Evolutionary conservation across 2,113 vertebrate species (phyloP), one percentile per base, ranked within the genome.

Genomic region (Chaetodon auriga): DNA sequence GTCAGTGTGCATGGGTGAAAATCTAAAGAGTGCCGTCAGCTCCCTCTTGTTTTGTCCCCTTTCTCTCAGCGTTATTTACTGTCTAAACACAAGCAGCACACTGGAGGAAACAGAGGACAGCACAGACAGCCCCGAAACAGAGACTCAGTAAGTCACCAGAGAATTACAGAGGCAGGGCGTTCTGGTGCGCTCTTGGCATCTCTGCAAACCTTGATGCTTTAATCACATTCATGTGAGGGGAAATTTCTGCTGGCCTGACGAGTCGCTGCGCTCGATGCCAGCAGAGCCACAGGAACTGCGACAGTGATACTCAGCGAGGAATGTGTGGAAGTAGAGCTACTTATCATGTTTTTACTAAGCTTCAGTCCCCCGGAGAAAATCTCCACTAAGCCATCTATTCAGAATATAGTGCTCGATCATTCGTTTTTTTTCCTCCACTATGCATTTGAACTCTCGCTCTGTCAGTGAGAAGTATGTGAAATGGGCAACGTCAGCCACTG

Each of bases 171-270:
- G 35, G 35, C 23, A 25, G 71, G n/a, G 15, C 35, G 45, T 68
- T 72, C 73, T 30, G 73, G 70, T 35, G 21, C 46, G 30, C 25
- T 72, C 55, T 49, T 83, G 77, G 78, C 68, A 58, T 82, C 62
- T 65, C 30, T 23, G 11, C 68, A 80, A 73, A 77, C 54, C 68
- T 63, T 45, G 66, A 70, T 23, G 63, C 71, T 84, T 88, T 84
- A 78, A 80, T 87, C 83, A 81, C 25, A 49, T 62, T 90, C 87
- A 84, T 76, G 49, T 57, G 57, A 70, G 73, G 35, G 54, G 30
- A 78, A 72, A 62, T 78, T 82, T 86, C 66, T 77, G 68, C 82
- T 70, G 66, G 74, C 36, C 57, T 58, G 65, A 76, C 69, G 70
- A 62, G 30, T 66, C 41, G 21, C 51, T 60, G 58, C 1, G 7